Percentiles rank a stretch among this genome's conserved stretches.
These are phyloP conservation scores for Pangasius larnaudii DNA, from an alignment of 2,797 vertebrate species.

Conservation along the genomic window DNA sequence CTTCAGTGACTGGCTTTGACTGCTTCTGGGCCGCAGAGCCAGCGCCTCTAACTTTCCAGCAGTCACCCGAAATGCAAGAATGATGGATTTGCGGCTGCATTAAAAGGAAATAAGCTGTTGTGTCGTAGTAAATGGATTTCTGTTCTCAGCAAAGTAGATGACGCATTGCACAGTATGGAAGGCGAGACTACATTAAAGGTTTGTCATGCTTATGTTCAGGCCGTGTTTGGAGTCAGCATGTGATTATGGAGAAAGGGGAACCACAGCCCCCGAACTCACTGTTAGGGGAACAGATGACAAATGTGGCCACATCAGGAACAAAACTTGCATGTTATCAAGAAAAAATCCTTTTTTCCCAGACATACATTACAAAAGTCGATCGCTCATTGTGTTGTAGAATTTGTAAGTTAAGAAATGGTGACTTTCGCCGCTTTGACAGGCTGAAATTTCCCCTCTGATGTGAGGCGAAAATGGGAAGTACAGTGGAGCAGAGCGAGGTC, in stretches of 20 bases:
- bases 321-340: conserved; percentile 57
- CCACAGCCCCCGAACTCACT: conserved; percentile 35
- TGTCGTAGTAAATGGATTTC: conserved; percentile 80
- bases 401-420: conserved; percentile 53
- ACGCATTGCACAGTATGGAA: conserved; percentile 53
- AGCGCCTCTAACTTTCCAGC: conserved; percentile 72
- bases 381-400: conserved; percentile 45
- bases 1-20: conserved; percentile 63
- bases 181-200: conserved; percentile 59
- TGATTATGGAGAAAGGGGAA: conserved; percentile 52
- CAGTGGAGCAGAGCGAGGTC: conserved; percentile 63
- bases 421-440: conserved; percentile 63
- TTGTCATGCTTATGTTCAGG: conserved; percentile 60
- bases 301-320: conserved; percentile 52
- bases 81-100: conserved; percentile 79
- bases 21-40: conserved; percentile 59
- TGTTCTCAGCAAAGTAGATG: conserved; percentile 64
- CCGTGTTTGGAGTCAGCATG: conserved; percentile 35
- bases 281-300: conserved; percentile 53
- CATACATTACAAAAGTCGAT: conserved; percentile 54
- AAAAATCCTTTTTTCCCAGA: conserved; percentile 30
- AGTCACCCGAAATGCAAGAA: conserved; percentile 78
- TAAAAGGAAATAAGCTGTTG: conserved; percentile 82
- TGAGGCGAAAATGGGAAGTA: conserved; percentile 64
- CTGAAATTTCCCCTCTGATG: conserved; percentile 63